Base-by-base conservation (phyloP, 1,140 invertebrate species). In the Wasmannia auropunctata region DNA sequence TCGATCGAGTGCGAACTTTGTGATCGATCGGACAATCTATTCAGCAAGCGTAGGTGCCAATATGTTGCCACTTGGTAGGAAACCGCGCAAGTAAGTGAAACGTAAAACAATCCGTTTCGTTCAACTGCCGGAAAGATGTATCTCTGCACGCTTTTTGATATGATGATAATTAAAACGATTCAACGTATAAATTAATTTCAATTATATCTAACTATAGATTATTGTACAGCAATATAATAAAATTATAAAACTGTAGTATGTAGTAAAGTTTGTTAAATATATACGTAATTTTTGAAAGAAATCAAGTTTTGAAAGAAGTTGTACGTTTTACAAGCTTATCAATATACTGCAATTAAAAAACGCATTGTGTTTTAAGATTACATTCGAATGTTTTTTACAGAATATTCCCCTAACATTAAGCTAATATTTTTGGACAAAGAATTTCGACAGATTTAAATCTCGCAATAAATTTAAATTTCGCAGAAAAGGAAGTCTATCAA, bases 21-120 rank as follows among this genome's bases (percentile, higher is more conserved):
- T 90, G 89, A 90, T 90, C 89, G 89, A 90, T 90, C 81, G 89
- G 70, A 90, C 89, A 88, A 90, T 90, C 86, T 88, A 90, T 90
- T 90, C 84, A 77, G 89, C 89, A 90, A 90, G 79, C 80, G 86
- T 90, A 72, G 88, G 62, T 89, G 86, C 88, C 89, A 87, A 90
- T 90, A 89, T 90, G 89, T 90, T 90, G 87, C 88, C 84, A 86
- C 65, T 88, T 60, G 75, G 49, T 85, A 77, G 84, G 77, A 89
- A 86, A 86, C 84, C 84, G 56, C 51, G 75, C 62, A 74, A 86
- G 62, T 28, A 79, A 75, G 74, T 22, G 43, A 51, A 75, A 70
- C 83, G 88, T 58, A 79, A 63, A 88, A 88, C 88, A 86, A 89
- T 88, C 72, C 63, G 56, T 89, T 77, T 81, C 87, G 83, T 88